A percentile compares a stretch with the other conserved stretches of the same genome.
Evolutionary conservation across 23 tunicate species (phyloP).

Genomic region (Trididemnum clinides): DNA sequence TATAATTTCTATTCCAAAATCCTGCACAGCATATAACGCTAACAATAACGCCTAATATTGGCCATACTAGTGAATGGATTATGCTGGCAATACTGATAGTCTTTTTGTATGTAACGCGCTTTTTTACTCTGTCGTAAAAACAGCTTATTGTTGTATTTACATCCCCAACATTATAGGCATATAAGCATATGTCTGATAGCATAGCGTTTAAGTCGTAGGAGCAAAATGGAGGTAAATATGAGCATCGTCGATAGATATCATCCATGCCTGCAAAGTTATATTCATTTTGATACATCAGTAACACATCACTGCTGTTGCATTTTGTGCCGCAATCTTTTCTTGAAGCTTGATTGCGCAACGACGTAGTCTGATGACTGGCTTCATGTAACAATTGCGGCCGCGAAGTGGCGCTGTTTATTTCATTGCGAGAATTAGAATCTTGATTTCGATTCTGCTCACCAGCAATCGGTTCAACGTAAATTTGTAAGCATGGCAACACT

Average conservation of each 20-base stretch:
- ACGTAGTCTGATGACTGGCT: not conserved
- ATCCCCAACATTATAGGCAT: conserved; percentile 39
- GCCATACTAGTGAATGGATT: conserved; percentile 45
- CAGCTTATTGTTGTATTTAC: conserved; percentile 55
- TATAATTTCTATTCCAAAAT: conserved; percentile 82
- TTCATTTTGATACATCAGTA: conserved; percentile 73
- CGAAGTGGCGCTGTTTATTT: not conserved
- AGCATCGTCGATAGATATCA: conserved; percentile 60
- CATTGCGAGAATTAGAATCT: not conserved
- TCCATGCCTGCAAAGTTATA: conserved; percentile 65
- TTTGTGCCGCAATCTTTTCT: not conserved
- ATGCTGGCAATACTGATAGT: conserved; percentile 9
- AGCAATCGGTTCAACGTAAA: conserved; percentile 49
- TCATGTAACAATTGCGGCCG: not conserved
- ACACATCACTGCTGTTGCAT: not conserved
- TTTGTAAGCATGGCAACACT: conserved; percentile 68
- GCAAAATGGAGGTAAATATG: conserved; percentile 67
- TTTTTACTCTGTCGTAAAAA: conserved; percentile 17
- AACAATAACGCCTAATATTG: conserved; percentile 49
- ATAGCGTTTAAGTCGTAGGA: conserved; percentile 15
- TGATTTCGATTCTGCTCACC: not conserved
- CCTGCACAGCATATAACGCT: conserved; percentile 52
- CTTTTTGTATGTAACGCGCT: conserved; percentile 37
- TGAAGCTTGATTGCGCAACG: not conserved
- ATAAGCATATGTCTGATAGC: conserved; percentile 15